Conservation (phyloP, 2,113 vertebrate genomes). For the Ictalurus punctatus region DNA sequence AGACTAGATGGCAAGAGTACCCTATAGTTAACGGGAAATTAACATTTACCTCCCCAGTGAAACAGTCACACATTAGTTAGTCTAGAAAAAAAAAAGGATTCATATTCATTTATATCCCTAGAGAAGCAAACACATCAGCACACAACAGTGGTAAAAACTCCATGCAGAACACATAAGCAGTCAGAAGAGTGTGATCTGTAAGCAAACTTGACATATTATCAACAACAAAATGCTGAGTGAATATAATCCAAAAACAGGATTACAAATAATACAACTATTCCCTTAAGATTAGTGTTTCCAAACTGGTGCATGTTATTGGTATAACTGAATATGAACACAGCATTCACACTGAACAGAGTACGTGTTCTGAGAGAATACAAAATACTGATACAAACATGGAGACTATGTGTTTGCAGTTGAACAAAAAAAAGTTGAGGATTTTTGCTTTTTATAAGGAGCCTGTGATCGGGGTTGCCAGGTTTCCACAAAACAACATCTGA, state of each 20-base stretch:
- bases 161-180: not conserved
- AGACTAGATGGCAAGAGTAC: conserved; percentile 10
- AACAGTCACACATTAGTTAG: not conserved
- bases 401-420: not conserved
- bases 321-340: not conserved
- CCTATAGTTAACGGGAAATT: not conserved
- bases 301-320: not conserved
- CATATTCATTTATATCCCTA: not conserved
- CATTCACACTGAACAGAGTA: not conserved
- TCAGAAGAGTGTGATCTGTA: not conserved
- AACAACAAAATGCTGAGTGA: not conserved
- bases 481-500: not conserved
- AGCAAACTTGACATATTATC: not conserved
- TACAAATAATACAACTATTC: not conserved
- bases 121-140: not conserved
- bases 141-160: not conserved
- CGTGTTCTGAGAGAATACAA: not conserved
- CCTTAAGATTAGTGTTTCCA: not conserved
- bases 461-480: not conserved
- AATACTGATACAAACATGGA: not conserved
- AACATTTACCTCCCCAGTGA: not conserved
- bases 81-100: not conserved
- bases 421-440: not conserved
- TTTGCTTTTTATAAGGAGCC: not conserved
- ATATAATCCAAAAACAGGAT: not conserved